Evolutionary conservation across 2,797 vertebrate species (phyloP), one percentile per base, ranked within the genome.

Genomic region (Etheostoma perlongum): DNA sequence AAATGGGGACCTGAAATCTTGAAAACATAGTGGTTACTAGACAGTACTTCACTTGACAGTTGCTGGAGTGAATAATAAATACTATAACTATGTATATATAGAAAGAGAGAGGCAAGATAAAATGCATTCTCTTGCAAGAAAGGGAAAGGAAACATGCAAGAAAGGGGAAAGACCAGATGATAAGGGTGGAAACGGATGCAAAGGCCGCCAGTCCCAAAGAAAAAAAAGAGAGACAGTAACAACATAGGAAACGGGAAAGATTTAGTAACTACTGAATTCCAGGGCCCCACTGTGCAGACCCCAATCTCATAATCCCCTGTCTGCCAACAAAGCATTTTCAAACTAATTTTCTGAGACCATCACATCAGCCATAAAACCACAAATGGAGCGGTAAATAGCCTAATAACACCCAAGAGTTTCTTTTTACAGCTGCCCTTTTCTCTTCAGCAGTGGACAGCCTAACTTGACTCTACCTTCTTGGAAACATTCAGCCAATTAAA

Each of bases 321-420:
- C 62, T 66, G 69, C 84, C 83, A 89, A 90, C 89, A 88, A 92
- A 91, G 87, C 88, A 72, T 90, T 91, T 91, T 84, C 66, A 89
- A 88, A 90, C 86, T 91, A 70, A 90, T 91, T 90, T 89, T 80
- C 89, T 76, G 69, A 81, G 84, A 91, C 84, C 79, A 63, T 86
- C 80, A 58, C 54, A 27, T 82, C 83, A 82, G 78, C 81, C 71
- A 85, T 89, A 85, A 90, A 91, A 81, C 58, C 77, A 84, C 80
- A 90, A 89, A 91, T 89, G 76, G 81, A 85, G 89, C 89, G 85
- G 78, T 88, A 86, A 91, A 89, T 85, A 89, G 79, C 73, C 66
- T 83, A 85, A 91, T 90, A 88, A 89, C 74, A 68, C 60, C 72
- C 68, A 76, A 53, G 70, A 30, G 74, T 69, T 85, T 72, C 65